Percentiles rank a stretch among this genome's conserved stretches.
These are phyloP conservation scores for Lates japonicus DNA, from an alignment of 2,797 vertebrate species.

Conservation along the genomic window DNA sequence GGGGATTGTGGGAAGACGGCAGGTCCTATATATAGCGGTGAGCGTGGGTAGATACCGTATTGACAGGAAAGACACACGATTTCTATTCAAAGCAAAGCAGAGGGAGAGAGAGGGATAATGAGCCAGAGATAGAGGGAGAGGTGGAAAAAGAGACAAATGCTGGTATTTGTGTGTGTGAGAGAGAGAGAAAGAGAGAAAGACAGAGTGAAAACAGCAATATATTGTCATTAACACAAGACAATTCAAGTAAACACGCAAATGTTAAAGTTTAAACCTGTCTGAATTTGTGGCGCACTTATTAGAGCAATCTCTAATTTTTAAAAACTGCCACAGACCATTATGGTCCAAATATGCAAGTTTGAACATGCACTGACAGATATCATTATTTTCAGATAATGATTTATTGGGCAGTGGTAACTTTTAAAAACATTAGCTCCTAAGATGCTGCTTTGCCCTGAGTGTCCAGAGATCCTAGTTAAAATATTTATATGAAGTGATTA, in stretches of 20 bases:
- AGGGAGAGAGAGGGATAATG: slow-evolving; percentile 62
- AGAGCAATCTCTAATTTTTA: not conserved
- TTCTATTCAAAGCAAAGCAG: slow-evolving; percentile 69
- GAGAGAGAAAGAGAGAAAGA: not conserved
- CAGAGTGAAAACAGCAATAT: not conserved
- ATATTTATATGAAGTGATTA: not conserved
- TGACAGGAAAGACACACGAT: slow-evolving; percentile 76
- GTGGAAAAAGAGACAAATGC: slow-evolving; percentile 18
- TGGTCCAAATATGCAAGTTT: not conserved
- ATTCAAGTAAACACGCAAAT: slow-evolving; percentile 6
- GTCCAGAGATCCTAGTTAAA: not conserved
- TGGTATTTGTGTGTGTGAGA: slow-evolving; percentile 26
- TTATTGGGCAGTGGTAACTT: not conserved
- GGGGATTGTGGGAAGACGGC: slow-evolving; percentile 73
- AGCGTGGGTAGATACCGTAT: slow-evolving; percentile 80
- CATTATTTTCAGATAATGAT: too few relatives aligned
- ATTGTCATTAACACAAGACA: slow-evolving; percentile 10
- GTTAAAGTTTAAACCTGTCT: not conserved
- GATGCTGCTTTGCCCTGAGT: not conserved
- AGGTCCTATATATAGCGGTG: slow-evolving; percentile 78
- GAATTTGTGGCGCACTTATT: not conserved
- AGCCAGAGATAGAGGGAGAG: slow-evolving; percentile 43
- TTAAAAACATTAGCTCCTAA: not conserved
- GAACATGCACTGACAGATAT: not conserved
- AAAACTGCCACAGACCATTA: not conserved